phyloP scores from a whole-genome alignment of 2,113 vertebrate genomes.

The Indicator indicator region DNA sequence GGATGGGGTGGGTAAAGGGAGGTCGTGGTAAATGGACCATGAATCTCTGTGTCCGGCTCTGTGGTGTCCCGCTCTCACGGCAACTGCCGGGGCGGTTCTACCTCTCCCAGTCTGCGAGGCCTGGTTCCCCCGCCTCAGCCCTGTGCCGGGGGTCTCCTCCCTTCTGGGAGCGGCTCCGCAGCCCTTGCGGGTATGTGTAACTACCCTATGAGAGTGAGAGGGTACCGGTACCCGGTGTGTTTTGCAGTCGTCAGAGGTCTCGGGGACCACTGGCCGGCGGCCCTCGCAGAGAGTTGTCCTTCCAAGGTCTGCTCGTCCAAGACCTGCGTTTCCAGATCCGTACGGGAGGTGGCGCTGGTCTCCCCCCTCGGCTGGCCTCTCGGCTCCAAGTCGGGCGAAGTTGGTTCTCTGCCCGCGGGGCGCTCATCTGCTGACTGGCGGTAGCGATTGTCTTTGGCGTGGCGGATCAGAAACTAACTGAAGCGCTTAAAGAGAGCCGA shows the following conservation, averaged over 20 bases:
- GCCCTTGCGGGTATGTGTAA: background rate
- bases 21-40: accelerated
- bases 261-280: background rate
- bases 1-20: accelerated
- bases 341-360: slow-evolving; percentile 2
- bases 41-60: no score
- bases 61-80: no score
- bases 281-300: background rate
- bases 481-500: background rate
- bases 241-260: no score
- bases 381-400: accelerated
- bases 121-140: no score
- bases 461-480: accelerated
- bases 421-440: no score
- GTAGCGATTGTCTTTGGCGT: accelerated
- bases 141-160: no score
- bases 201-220: background rate
- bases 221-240: background rate
- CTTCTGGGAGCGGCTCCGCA: background rate
- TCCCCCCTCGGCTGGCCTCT: background rate
- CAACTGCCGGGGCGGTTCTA: no score
- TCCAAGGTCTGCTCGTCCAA: background rate
- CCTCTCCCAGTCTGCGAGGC: background rate
- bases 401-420: no score
- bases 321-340: background rate